phyloP scores from a whole-genome alignment of 1,140 invertebrate species.

The silkworm (Bombyx mori) region ASM3026992v2 NC_085128.1:13234501-13235000 shows the following conservation, averaged over 20 bases:
- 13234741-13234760: background rate
- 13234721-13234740: too few relatives aligned
- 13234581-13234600: slow-evolving; percentile 44
- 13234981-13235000: slow-evolving; percentile 10
- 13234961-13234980: slow-evolving; percentile 16
- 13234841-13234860: slow-evolving; percentile 27
- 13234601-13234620: slow-evolving; percentile 35
- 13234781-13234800: too few relatives aligned
- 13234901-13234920: slow-evolving; percentile 47
- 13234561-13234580: slow-evolving; percentile 26
- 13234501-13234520: slow-evolving; percentile 36
- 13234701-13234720: too few relatives aligned
- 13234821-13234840: too few relatives aligned
- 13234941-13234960: slow-evolving; percentile 54
- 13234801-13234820: too few relatives aligned
- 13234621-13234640: slow-evolving; percentile 8
- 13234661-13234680: too few relatives aligned
- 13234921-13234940: slow-evolving; percentile 33
- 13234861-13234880: slow-evolving; percentile 58
- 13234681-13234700: too few relatives aligned
- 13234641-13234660: too few relatives aligned
- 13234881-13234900: slow-evolving; percentile 63
- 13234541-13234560: slow-evolving; percentile 24
- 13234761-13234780: too few relatives aligned
- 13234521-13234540: slow-evolving; percentile 39